Evolutionary conservation across 2,797 vertebrate genomes (phyloP), one percentile per base, ranked within the genome.

Genomic region (Acanthiza pusilla): DNA sequence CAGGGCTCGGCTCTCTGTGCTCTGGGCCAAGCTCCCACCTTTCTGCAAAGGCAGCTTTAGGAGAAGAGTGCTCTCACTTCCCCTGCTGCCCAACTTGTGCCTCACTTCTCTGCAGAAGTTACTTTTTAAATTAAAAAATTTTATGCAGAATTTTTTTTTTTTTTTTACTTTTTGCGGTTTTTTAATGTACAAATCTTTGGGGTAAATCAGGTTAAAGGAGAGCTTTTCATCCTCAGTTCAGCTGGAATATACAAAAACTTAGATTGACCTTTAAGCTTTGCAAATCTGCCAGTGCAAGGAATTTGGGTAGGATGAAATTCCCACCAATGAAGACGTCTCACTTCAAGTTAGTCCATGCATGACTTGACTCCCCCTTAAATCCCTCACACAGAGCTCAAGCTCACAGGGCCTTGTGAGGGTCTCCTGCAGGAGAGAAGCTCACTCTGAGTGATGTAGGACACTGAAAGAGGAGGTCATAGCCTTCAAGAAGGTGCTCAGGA

Each of bases 151-250:
- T 1, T 2, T 85, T 93, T 36, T 36, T 36, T 36, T 91, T 40
- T 50, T 32, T 47, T 47, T 47, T 22, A 48, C 21, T 82, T 47
- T 58, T 27, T 47, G 8, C 14, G 15, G 9, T 48, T 42, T 63
- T 89, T 54, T 13, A 45, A 68, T 27, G 16, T 75, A 45, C 7
- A 66, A 74, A 92, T 73, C 16, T 23, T 23, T 17, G 26, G 38
- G 50, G 45, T 57, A 92, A 58, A 6, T 23, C 29, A 65, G 51
- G 55, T 73, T 96, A 89, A 95, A 94, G 55, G 47, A 96, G 91
- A 70, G 11, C 10, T 80, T 63, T 84, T 65, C 88, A 60, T 34
- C 5, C 51, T 73, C 40, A 17, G 26, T 86, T 82, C 20, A 55
- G 36, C 38, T 67, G 18, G 55, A 92, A 81, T 48, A 92, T 18